Evolutionary conservation across 2,797 vertebrate species (phyloP), one percentile per base, ranked within the genome.

Genomic region (Kryptopterus vitreolus): DNA sequence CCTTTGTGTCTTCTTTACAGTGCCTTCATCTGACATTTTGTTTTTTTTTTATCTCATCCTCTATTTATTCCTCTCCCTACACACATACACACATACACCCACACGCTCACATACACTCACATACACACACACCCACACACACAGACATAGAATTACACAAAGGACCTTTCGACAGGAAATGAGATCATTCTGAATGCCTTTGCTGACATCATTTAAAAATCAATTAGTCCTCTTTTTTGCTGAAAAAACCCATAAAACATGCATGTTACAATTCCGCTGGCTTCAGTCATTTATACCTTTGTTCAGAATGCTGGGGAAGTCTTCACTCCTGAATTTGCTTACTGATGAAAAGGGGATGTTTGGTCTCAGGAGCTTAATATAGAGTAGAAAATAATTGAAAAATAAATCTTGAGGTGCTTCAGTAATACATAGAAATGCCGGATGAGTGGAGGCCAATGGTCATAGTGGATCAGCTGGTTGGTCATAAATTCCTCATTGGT

Each of bases 351-450:
- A 53, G 48, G 12, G 52, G 48, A 12, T 33, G 61, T 79, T 63
- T 78, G 76, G 72, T 55, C 52, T 79, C 57, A 52, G 43, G 72
- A 81, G 81, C 70, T 58, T 73, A 24, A 82, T 58, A 57, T 1
- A 57, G 66, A 62, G 73, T 74, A 85, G 68, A 83, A 84, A 78
- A 80, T 12, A 82, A 77, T 24, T 9, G 76, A 81, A 77, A 81
- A 85, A 48, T 55, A 72, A 58, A 81, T 66, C 43, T 84, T 58
- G 61, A 70, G 68, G 72, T 66, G 74, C 70, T 81, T 68, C 22
- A 68, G 75, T 52, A 53, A 74, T 73, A 63, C 66, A 43, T 76
- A 48, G 29, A 69, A 78, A 82, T 71, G 75, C 72, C 72, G 69
- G 55, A 78, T 68, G 46, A 33, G 62, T 29, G 31, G 58, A 77